Conservation (phyloP, 2,888 invertebrate species). For the Anodontia alba region DNA sequence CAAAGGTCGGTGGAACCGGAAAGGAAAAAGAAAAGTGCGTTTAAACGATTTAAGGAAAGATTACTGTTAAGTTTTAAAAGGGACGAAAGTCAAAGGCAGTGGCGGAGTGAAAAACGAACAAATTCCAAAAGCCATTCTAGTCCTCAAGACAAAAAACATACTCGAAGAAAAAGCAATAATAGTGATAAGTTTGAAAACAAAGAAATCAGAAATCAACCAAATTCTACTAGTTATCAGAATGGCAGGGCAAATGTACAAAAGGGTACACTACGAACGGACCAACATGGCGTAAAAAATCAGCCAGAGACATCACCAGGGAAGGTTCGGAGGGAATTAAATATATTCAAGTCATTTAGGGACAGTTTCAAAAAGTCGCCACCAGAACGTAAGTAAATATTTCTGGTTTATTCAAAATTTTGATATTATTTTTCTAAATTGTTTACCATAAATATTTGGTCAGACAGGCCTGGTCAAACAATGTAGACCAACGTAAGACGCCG, state of each 20-base stretch:
- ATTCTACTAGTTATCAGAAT: not conserved
- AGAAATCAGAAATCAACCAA: not conserved
- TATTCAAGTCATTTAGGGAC: constrained; percentile 36
- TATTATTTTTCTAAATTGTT: no score
- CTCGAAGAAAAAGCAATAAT: not conserved
- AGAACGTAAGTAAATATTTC: constrained; percentile 38
- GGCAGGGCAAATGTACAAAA: not conserved
- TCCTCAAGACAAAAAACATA: not conserved
- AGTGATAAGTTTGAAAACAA: not conserved
- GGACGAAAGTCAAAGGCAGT: constrained; percentile 21
- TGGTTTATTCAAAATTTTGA: no score
- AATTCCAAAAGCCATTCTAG: not conserved
- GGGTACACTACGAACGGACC: not conserved
- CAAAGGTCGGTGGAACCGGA: constrained; percentile 41
- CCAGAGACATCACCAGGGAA: not conserved
- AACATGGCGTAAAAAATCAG: not conserved
- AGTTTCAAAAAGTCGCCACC: constrained; percentile 49
- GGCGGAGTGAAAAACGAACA: not conserved
- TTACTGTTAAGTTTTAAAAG: constrained; percentile 45
- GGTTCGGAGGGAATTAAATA: not conserved
- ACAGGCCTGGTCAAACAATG: no score
- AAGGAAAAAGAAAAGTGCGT: constrained; percentile 55
- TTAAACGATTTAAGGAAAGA: constrained; percentile 55
- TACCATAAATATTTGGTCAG: no score
- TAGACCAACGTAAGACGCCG: no score